phyloP scores from a whole-genome alignment of 2,797 vertebrate species.

The Benthosema pterotum region DNA sequence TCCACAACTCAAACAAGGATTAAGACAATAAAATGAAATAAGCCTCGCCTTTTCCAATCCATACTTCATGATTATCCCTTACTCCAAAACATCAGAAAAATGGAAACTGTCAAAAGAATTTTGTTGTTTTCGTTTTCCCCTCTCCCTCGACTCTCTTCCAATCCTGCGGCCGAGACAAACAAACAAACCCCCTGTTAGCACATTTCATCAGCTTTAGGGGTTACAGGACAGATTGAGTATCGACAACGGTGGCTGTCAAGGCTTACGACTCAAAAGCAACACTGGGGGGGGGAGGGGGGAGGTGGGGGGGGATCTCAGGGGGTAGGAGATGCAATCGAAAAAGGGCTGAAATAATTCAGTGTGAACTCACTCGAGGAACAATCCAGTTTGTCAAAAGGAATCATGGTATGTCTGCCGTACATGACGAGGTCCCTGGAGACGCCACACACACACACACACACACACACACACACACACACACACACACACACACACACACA shows the following conservation, averaged over 20 bases:
- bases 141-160: slow-evolving; percentile 57
- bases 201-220: slow-evolving; percentile 82
- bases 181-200: slow-evolving; percentile 79
- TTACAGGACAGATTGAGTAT: slow-evolving; percentile 84
- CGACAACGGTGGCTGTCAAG: slow-evolving; percentile 72
- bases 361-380: slow-evolving; percentile 76
- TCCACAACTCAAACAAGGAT: slow-evolving; percentile 75
- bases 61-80: slow-evolving; percentile 78
- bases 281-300: slow-evolving; percentile 49
- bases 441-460: slow-evolving; percentile 33
- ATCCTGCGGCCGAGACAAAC: slow-evolving; percentile 69
- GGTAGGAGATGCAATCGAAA: slow-evolving; percentile 75
- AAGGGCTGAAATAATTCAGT: slow-evolving; percentile 79
- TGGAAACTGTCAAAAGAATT: slow-evolving; percentile 78
- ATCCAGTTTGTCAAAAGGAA: slow-evolving; percentile 79
- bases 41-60: slow-evolving; percentile 72
- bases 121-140: slow-evolving; percentile 74
- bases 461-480: slow-evolving; percentile 36
- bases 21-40: slow-evolving; percentile 78
- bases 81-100: slow-evolving; percentile 72
- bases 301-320: slow-evolving; percentile 71
- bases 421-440: slow-evolving; percentile 68
- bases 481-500: slow-evolving; percentile 37
- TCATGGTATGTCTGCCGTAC: slow-evolving; percentile 70
- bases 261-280: slow-evolving; percentile 79